Conservation (phyloP, 2,888 invertebrate species). For the Scaeva pyrastri region DNA sequence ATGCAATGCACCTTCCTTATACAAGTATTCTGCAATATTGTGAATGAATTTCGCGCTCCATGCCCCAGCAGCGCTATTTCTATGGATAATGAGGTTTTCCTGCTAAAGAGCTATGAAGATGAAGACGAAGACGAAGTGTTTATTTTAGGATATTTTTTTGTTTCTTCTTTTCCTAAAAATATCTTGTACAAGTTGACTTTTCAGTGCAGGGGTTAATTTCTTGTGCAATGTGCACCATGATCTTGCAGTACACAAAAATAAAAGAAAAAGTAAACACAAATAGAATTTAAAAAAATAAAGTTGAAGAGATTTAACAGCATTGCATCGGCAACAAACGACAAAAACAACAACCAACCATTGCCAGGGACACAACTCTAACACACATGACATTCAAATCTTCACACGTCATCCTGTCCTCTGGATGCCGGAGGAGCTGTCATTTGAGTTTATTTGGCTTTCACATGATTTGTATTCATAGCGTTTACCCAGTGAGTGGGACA, state of each 20-base stretch:
- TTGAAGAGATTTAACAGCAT: conserved; percentile 19
- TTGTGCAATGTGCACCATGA: conserved; percentile 72
- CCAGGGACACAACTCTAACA: neutral
- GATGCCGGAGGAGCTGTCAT: conserved; percentile 17
- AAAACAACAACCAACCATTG: neutral
- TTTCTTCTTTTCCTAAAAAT: conserved; percentile 50
- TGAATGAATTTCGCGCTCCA: conserved; percentile 62
- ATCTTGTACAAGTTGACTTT: conserved; percentile 45
- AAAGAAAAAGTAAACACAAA: conserved; percentile 52
- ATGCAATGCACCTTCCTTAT: neutral
- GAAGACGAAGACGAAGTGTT: neutral
- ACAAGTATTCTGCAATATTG: conserved; percentile 39
- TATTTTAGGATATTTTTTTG: conserved; percentile 24
- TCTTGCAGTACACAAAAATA: conserved; percentile 16
- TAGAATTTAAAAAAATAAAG: conserved; percentile 41
- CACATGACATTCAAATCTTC: conserved; percentile 13
- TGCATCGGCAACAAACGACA: too few species aligned
- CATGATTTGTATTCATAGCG: conserved; percentile 64
- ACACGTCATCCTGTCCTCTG: conserved; percentile 33
- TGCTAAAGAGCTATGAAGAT: neutral
- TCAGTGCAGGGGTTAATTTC: conserved; percentile 67
- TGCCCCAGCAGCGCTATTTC: neutral
- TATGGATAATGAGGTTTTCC: conserved; percentile 58
- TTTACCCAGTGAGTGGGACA: conserved; percentile 37
- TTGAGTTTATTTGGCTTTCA: conserved; percentile 72